Base-by-base conservation (phyloP, 2,797 vertebrate species). In the Tympanoctomys barrerae region DNA sequence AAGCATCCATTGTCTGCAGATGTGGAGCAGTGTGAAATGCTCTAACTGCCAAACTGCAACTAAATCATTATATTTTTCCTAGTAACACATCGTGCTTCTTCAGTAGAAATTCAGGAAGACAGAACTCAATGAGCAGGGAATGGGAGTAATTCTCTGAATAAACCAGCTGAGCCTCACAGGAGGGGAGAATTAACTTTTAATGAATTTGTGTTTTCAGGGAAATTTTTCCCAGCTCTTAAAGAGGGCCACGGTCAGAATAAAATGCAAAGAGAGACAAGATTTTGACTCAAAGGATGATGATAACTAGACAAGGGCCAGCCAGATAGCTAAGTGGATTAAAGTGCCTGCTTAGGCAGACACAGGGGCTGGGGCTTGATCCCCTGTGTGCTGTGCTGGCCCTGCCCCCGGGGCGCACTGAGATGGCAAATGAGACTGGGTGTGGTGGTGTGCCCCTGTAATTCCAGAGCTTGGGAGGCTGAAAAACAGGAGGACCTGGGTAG, bases 1-100 rank as follows among this genome's bases (percentile, higher is more conserved):
- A 90, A 98, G 98, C 98, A 98, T 98, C 98, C 98, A 98, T 84
- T 96, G 91, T 96, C 94, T 73, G 2, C 95, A 98, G 97, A 98
- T 98, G 98, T 79, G 57, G 90, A 93, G 75, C 93, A 96, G 90
- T 70, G 90, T 95, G 97, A 98, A 97, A 83, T 73, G 95, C 81
- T 97, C 97, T 96, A 96, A 97, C 96, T 97, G 96, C 95, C 66
- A n/a, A 97, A 97, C 95, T 97, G 88, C 77, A 98, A 97, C 97
- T 98, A 97, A 98, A 96, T 90, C 86, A 94, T 95, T 96, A 96
- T 97, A 95, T 96, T 66, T 77, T 97, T 98, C 96, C 96, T 96
- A 96, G 92, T 94, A 97, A 97, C 95, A 95, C 73, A 96, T 90
- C 85, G 89, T 70, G 71, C 93, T 90, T 71, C 92, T 96, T 94